These are phyloP conservation scores for Oxyura jamaicensis DNA, from an alignment of 2,113 vertebrate species.

Conservation along the genomic window DNA sequence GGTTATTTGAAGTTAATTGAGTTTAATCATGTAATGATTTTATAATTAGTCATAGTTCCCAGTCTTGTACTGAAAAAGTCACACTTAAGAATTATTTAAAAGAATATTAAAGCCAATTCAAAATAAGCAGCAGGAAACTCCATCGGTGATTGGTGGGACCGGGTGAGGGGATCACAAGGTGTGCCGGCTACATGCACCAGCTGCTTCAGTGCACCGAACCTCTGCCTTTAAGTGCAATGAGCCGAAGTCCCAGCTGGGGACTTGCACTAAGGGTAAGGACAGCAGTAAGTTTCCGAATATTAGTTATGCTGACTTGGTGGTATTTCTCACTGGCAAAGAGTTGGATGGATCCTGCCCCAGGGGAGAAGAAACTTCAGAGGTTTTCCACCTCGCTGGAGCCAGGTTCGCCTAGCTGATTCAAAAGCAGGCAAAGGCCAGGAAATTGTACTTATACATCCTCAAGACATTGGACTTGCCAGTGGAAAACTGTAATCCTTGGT, in stretches of 20 bases:
- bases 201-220: neutral
- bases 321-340: neutral
- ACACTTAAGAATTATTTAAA: slow-evolving; percentile 60
- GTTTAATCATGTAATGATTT: slow-evolving; percentile 78
- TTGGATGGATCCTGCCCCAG: neutral
- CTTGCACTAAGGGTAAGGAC: neutral
- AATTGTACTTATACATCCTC: neutral
- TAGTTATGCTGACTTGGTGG: neutral
- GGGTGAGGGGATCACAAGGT: neutral
- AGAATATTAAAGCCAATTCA: slow-evolving; percentile 30
- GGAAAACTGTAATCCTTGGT: neutral
- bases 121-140: neutral
- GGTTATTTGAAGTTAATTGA: slow-evolving; percentile 82
- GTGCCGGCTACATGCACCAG: neutral
- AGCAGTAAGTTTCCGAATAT: neutral
- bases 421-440: neutral
- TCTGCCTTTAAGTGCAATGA: neutral
- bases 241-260: neutral
- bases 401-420: slow-evolving; percentile 9
- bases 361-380: neutral
- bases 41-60: slow-evolving; percentile 75
- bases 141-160: neutral
- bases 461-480: neutral
- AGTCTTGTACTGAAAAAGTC: slow-evolving; percentile 57
- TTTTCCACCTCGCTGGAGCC: slow-evolving; percentile 30